phyloP scores from a whole-genome alignment of 1,140 invertebrate species.

The Scaptomyza montana region DNA sequence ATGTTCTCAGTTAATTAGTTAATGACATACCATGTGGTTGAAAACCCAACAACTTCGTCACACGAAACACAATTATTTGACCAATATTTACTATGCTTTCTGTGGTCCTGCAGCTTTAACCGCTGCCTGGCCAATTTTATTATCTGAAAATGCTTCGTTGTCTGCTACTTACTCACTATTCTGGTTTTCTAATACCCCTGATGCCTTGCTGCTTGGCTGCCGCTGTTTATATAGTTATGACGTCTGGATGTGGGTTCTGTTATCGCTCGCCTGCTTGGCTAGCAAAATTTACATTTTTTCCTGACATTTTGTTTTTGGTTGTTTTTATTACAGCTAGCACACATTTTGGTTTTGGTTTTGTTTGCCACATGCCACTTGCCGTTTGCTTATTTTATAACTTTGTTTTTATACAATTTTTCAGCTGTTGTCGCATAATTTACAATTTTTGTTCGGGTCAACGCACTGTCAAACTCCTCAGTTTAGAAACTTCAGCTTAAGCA shows the following conservation, averaged over 20 bases:
- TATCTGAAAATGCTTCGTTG: slow-evolving; percentile 49
- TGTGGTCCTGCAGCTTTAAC: slow-evolving; percentile 30
- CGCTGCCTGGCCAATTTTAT: slow-evolving; percentile 67
- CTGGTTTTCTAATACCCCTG: slow-evolving; percentile 3
- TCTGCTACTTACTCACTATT: not conserved
- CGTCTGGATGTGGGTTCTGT: slow-evolving; percentile 56
- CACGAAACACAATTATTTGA: slow-evolving; percentile 5
- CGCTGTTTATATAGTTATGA: slow-evolving; percentile 44
- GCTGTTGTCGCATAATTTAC: slow-evolving; percentile 65
- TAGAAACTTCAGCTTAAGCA: slow-evolving; percentile 28
- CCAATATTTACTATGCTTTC: slow-evolving; percentile 10
- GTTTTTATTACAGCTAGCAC: slow-evolving; percentile 11
- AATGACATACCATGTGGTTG: not conserved
- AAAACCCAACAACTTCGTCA: not conserved
- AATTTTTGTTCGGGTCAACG: slow-evolving; percentile 60
- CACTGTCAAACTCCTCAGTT: slow-evolving; percentile 45
- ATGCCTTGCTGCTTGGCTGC: not conserved
- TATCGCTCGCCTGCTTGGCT: slow-evolving; percentile 44
- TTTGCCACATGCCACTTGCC: slow-evolving; percentile 10
- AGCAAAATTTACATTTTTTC: slow-evolving; percentile 63
- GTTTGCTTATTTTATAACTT: slow-evolving; percentile 65
- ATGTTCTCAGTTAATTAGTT: not conserved
- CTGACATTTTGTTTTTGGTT: slow-evolving; percentile 18
- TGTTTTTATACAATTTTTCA: slow-evolving; percentile 69
- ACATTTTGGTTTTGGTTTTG: slow-evolving; percentile 14